These are phyloP conservation scores for Enteromius argenteus DNA, from an alignment of 2,797 vertebrate genomes.

Conservation along the genomic window DNA sequence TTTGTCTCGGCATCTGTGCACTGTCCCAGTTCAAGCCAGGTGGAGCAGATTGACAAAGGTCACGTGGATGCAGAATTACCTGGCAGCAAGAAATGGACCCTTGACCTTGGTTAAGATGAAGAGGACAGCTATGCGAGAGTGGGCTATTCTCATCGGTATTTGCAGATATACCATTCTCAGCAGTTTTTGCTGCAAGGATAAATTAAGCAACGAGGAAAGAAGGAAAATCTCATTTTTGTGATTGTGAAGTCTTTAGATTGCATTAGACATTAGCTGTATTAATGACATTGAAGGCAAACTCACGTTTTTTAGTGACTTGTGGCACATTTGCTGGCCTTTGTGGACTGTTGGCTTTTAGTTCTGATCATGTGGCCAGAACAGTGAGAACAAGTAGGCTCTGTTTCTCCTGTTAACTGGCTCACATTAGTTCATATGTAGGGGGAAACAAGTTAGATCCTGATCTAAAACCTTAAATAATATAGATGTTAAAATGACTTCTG, in stretches of 20 bases:
- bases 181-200: constrained; percentile 9
- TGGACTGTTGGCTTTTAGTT: constrained; percentile 39
- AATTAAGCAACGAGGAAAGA: not conserved
- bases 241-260: constrained; percentile 9
- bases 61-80: constrained; percentile 16
- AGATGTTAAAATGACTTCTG: not conserved
- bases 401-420: constrained; percentile 12
- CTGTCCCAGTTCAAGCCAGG: constrained; percentile 5
- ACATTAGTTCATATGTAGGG: not conserved
- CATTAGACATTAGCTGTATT: not conserved
- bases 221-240: constrained; percentile 13
- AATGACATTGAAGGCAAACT: not conserved
- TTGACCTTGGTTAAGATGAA: constrained; percentile 1
- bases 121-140: constrained; percentile 21
- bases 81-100: constrained; percentile 8
- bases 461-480: not conserved
- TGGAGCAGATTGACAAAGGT: constrained; percentile 5
- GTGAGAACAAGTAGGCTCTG: constrained; percentile 8
- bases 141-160: constrained; percentile 1
- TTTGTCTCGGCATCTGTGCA: constrained; percentile 16
- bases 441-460: not conserved
- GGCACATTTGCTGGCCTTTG: constrained; percentile 16
- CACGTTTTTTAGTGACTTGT: constrained; percentile 6
- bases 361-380: constrained; percentile 1
- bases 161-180: not conserved